Base-by-base conservation (phyloP, 1,140 invertebrate species). In the Latrodectus geometricus region DNA sequence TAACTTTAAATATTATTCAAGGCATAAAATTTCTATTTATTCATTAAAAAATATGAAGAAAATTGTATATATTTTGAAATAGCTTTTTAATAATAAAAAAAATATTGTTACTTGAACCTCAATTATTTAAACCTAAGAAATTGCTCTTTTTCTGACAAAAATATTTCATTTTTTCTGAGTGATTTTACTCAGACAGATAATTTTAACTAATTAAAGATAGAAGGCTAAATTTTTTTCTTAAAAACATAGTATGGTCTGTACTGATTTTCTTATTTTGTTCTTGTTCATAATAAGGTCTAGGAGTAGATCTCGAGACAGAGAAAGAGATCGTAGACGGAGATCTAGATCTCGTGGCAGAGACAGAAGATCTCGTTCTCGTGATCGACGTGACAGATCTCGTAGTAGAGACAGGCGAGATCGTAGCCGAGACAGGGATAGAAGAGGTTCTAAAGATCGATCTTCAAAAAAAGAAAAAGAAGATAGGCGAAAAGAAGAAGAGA, bases 361-460 rank as follows among this genome's bases (percentile, higher is more conserved):
- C 12, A 50, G 89, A 69, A 75, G 89, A 54, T 90, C 90, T 69
- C 70, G 89, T 12, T 87, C 88, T 17, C 89, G 90, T 74, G 89
- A 90, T 65, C 84, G 89, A 56, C 78, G 69, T n/a, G 80, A 84
- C 20, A 50, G 85, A 49, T 86, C 81, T 12, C 68, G 83, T 14
- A 85, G 86, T 50, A 73, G 84, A 77, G 88, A 89, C 68, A 74
- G 78, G 14, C 21, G 76, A 23, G 77, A 80, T 75, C 61, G 74
- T 15, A 65, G 68, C 48, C 72, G 76, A 50, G 88, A 87, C 65
- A 66, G 82, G 54, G 35, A 61, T 85, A 21, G 75, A 21, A 82
- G 35, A 35, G 50, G 73, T 52, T 82, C 78, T 7, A 80, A 56
- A 66, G 78, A 81, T 52, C 49, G 78, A 9, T 72, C 82, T 8